phyloP scores from a whole-genome alignment of 2,797 vertebrate species.

The Gymnodraco acuticeps region DNA sequence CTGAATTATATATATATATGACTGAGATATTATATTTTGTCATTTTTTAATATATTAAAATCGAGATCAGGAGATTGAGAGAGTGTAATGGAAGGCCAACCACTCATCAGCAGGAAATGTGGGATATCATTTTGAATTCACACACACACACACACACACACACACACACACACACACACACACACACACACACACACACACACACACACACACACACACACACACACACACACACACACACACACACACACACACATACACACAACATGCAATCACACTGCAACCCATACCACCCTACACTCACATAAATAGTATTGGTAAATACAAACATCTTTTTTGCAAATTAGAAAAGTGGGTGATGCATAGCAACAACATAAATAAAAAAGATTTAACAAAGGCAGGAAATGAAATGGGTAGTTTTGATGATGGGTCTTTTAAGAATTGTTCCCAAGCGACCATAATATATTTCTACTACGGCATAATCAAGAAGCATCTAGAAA shows the following conservation, averaged over 20 bases:
- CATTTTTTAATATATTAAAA: not conserved
- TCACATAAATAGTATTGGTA: too few species aligned
- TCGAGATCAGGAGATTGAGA: not conserved
- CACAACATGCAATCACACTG: too few species aligned
- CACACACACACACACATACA: too few species aligned
- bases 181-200: not conserved
- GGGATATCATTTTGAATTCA: not conserved
- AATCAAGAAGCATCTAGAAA: not conserved
- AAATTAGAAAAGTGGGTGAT: not conserved
- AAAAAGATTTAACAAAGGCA: not conserved
- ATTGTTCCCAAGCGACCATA: not conserved
- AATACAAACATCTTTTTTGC: not conserved
- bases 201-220: not conserved
- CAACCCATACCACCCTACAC: too few species aligned
- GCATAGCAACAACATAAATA: not conserved
- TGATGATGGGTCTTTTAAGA: not conserved
- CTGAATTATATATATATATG: not conserved
- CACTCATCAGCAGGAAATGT: not conserved
- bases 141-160: constrained; percentile 1
- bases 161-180: constrained; percentile 1
- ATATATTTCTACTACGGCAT: constrained; percentile 8
- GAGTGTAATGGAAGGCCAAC: not conserved
- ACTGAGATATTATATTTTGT: not conserved
- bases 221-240: too few species aligned
- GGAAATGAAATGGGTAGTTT: not conserved